Base-by-base conservation (phyloP, 2,113 vertebrate genomes). In the Bubalus kerabau region DNA sequence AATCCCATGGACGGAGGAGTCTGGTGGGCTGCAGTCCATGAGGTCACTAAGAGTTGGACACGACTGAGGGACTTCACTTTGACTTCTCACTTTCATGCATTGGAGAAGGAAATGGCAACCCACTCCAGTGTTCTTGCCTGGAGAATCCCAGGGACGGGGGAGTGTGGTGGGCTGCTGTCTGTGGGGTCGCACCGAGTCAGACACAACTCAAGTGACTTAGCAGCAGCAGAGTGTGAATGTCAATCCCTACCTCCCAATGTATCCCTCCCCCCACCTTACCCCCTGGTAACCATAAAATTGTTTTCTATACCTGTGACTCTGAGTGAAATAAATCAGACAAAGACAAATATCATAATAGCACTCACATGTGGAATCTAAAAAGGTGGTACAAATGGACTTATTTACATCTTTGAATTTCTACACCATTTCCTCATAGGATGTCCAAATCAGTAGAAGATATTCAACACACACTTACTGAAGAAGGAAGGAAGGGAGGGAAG, bases 251-350 rank as follows among this genome's bases (percentile, higher is more conserved):
- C n/a, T 23, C 67, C n/a, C 10, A 74, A 24, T 24, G 21, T 74
- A 40, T 40, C 36, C 36, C 10, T 23, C 21, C 19, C n/a, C n/a
- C 10, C 0, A 0, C 67, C 67, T 40, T 40, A 71, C 19, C 5
- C n/a, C 19, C 67, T 71, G 19, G n/a, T 23, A 74, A 40, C 19
- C 67, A 23, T 23, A 40, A 40, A 40, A 12, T 74, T 74, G n/a
- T 74, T 74, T 40, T 24, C 67, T 40, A 74, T 74, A 40, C n/a
- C 19, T 23, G 10, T 40, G 67, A 71, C 19, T 71, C n/a, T 40
- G 19, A 12, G 67, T 40, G 19, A 74, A 40, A 74, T 74, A 74
- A 74, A 40, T 40, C 67, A 71, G n/a, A 71, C n/a, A 71, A 40
- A 40, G n/a, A 71, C n/a, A 71, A 71, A 40, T 74, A 74, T 40